Evolutionary conservation across 2,797 vertebrate species (phyloP).

Genomic region (Leptoclinus maculatus): DNA sequence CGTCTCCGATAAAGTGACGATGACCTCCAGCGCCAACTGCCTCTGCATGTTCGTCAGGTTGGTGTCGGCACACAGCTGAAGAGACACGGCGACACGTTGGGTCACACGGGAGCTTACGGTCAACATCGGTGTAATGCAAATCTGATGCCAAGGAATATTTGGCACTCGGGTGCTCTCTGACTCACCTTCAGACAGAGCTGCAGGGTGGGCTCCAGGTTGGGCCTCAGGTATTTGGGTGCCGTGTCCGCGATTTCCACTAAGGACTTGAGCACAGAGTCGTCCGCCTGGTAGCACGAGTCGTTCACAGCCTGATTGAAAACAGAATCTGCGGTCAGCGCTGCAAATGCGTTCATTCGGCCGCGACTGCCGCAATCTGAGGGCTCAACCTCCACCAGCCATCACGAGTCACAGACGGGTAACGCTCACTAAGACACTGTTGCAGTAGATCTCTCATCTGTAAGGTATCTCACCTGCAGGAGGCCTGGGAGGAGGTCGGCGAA

Average conservation of each 20-base stretch:
- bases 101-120: not conserved
- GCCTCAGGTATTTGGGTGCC: constrained; percentile 95
- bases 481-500: constrained; percentile 96
- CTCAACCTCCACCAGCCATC: not conserved
- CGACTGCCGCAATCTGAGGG: not conserved
- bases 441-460: not conserved
- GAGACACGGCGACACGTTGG: not conserved
- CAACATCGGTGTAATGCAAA: too few relatives aligned
- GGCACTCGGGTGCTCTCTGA: rapidly evolving
- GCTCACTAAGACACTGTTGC: not conserved
- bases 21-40: constrained; percentile 96
- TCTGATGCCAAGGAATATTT: too few relatives aligned
- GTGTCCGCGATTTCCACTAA: constrained; percentile 98
- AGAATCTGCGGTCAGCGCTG: not conserved
- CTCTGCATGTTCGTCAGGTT: constrained; percentile 96
- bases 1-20: constrained; percentile 97
- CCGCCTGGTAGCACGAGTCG: constrained; percentile 95
- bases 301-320: constrained; percentile 89
- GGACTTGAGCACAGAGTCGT: constrained; percentile 97
- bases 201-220: constrained; percentile 95
- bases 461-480: constrained; percentile 90
- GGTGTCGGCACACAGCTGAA: constrained; percentile 92
- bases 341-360: not conserved
- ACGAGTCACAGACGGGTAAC: not conserved
- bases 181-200: constrained; percentile 96